phyloP scores from a whole-genome alignment of 2,888 invertebrate genomes.

The Phaonia tiefii region DNA sequence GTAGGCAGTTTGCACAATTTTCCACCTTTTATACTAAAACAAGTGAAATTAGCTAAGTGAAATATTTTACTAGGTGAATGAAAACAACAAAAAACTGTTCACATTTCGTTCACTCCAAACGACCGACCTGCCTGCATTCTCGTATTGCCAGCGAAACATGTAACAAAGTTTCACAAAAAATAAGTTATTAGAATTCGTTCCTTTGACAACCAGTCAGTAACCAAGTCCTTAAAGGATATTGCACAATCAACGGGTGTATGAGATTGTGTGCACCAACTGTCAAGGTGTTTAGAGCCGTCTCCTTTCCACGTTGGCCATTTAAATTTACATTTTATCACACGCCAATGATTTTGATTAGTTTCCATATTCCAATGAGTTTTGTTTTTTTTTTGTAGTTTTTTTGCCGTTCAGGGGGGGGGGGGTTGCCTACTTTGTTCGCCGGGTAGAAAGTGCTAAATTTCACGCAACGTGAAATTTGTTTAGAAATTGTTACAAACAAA shows the following conservation, averaged over 20 bases:
- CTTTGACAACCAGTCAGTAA: constrained; percentile 11
- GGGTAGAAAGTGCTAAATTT: constrained; percentile 67
- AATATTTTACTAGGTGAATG: constrained; percentile 44
- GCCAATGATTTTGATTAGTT: constrained; percentile 63
- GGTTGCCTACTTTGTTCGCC: constrained; percentile 48
- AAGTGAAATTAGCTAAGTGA: constrained; percentile 37
- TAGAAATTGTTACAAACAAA: constrained; percentile 66
- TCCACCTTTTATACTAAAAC: constrained; percentile 54
- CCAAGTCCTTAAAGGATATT: constrained; percentile 40
- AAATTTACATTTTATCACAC: constrained; percentile 67
- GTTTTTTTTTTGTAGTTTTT: no score
- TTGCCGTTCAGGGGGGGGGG: no score
- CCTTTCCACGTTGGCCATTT: constrained; percentile 47
- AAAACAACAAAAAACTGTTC: constrained; percentile 9
- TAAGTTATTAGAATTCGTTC: constrained; percentile 53
- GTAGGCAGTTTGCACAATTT: constrained; percentile 64
- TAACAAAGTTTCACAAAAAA: constrained; percentile 42
- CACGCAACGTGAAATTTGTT: constrained; percentile 66
- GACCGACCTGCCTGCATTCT: constrained; percentile 23
- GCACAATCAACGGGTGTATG: constrained; percentile 7
- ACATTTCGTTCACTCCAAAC: background rate
- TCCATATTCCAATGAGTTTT: constrained; percentile 20
- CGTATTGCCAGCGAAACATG: background rate
- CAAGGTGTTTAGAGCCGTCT: constrained; percentile 52
- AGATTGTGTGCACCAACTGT: constrained; percentile 12